Conservation (phyloP, 1,140 invertebrate species). For the Trichonephila clavata region DNA sequence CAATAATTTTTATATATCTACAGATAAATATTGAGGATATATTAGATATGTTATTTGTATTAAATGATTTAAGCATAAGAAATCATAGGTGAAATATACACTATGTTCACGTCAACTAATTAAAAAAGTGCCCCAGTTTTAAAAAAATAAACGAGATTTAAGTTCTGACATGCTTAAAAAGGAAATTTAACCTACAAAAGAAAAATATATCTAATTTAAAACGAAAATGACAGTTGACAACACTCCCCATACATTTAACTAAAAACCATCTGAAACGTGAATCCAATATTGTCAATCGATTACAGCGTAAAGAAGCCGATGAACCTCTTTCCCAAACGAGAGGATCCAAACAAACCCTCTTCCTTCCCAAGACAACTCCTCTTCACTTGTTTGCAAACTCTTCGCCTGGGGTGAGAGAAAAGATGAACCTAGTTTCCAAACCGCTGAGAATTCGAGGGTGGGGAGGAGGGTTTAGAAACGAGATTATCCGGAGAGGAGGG, state of each 20-base stretch:
- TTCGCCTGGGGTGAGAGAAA: background rate
- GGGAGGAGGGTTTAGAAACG: background rate
- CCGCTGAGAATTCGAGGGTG: background rate
- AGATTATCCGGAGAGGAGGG: slow-evolving; percentile 27
- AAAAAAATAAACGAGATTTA: too few relatives aligned
- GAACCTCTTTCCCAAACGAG: background rate
- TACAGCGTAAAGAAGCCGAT: background rate
- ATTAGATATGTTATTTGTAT: too few relatives aligned
- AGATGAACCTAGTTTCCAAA: slow-evolving; percentile 42
- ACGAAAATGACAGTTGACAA: too few relatives aligned
- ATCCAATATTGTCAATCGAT: slow-evolving; percentile 15
- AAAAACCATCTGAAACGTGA: background rate
- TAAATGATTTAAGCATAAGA: too few relatives aligned
- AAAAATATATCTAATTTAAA: too few relatives aligned
- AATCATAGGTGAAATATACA: too few relatives aligned
- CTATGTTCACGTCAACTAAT: too few relatives aligned
- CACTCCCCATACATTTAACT: background rate
- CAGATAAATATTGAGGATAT: too few relatives aligned
- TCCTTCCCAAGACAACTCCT: background rate
- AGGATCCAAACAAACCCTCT: background rate
- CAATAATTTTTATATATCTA: too few relatives aligned
- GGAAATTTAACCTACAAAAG: too few relatives aligned
- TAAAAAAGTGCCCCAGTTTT: too few relatives aligned
- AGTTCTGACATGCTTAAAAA: too few relatives aligned
- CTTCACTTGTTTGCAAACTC: slow-evolving; percentile 2